Evolutionary conservation across 2,113 vertebrate species (phyloP).

Genomic region (human): GRCh38 chr18:44939501-44940000

Average conservation of each 20-base stretch:
- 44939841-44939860: background rate
- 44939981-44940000: background rate
- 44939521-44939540: background rate
- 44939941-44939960: background rate
- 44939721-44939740: background rate
- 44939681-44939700: background rate
- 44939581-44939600: background rate
- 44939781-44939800: background rate
- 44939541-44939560: slow-evolving; percentile 10
- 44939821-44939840: background rate
- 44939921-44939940: background rate
- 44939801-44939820: background rate
- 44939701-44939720: background rate
- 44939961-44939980: background rate
- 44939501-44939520: background rate
- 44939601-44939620: background rate
- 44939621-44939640: background rate
- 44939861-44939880: background rate
- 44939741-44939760: background rate
- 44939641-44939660: background rate
- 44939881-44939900: background rate
- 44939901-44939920: background rate
- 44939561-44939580: slow-evolving; percentile 12
- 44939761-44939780: background rate
- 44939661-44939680: background rate